These are phyloP conservation scores for Dendrophyllia cribrosa DNA, from an alignment of 64 coral and sea anemone species.

Conservation along the genomic window DNA sequence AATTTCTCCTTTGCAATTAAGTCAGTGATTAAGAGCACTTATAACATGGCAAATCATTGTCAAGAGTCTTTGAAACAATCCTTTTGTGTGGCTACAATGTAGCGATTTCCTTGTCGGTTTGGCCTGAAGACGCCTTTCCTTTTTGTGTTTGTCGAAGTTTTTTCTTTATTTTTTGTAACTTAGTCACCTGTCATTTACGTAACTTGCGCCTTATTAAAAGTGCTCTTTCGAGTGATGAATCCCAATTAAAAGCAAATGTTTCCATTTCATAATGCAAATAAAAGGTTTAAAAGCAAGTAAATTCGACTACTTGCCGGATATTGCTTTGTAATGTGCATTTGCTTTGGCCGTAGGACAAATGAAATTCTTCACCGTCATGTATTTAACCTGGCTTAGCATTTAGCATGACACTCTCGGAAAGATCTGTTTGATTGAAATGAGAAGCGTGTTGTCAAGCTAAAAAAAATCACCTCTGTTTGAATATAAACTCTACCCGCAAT, in stretches of 20 bases:
- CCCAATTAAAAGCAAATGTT: conserved; percentile 62
- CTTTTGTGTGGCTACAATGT: background rate
- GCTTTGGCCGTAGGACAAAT: conserved; percentile 1
- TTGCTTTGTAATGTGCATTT: conserved; percentile 50
- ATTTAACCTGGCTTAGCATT: background rate
- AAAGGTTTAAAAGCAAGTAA: conserved; percentile 61
- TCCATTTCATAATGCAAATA: conserved; percentile 52
- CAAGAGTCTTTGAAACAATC: background rate
- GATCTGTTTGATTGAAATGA: conserved; percentile 2
- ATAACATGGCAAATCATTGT: background rate
- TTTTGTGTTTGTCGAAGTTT: background rate
- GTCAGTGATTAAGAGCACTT: too few species aligned
- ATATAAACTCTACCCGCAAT: conserved; percentile 40
- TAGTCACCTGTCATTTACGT: conserved; percentile 19
- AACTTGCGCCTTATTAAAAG: conserved; percentile 52
- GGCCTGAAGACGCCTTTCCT: background rate
- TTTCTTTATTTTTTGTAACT: background rate
- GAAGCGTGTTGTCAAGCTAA: background rate
- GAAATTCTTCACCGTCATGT: background rate
- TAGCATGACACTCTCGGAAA: background rate
- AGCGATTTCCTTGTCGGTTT: background rate
- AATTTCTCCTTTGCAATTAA: too few species aligned
- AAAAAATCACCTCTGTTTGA: conserved; percentile 27
- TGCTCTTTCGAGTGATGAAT: background rate
- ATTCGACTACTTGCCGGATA: conserved; percentile 47